Conservation (phyloP, 2,797 vertebrate genomes). For the Platalea minor region DNA sequence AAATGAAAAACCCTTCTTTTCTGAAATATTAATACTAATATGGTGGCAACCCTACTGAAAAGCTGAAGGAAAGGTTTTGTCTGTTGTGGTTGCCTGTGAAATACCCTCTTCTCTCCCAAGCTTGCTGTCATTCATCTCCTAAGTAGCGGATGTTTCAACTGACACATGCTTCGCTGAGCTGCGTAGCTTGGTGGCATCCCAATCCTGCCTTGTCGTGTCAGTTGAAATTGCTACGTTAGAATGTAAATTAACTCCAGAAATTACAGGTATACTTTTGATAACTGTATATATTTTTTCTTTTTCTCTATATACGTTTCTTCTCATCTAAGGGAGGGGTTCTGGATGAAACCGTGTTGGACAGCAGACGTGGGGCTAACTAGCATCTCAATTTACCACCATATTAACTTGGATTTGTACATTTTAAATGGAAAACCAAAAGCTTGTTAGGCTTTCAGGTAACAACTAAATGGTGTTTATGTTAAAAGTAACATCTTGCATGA, state of each 20-base stretch:
- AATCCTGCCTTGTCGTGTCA: not conserved
- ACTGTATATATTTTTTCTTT: not conserved
- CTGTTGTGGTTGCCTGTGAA: not conserved
- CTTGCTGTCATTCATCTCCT: not conserved
- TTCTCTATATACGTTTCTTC: not conserved
- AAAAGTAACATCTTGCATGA: not conserved
- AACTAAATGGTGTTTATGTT: not conserved
- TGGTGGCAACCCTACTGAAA: not conserved
- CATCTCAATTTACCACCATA: not conserved
- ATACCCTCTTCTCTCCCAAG: not conserved
- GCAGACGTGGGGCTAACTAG: not conserved
- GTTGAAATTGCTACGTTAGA: not conserved
- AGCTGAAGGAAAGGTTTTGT: not conserved
- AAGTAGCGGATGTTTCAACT: not conserved
- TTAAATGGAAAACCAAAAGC: not conserved
- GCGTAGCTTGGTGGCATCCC: not conserved
- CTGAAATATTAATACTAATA: not conserved
- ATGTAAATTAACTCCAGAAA: conserved; percentile 34
- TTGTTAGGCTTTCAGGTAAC: not conserved
- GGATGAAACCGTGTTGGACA: not conserved
- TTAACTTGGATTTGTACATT: not conserved
- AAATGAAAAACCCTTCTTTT: not conserved
- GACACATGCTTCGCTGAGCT: conserved; percentile 10
- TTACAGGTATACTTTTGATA: not conserved
- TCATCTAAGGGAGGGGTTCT: not conserved